These are phyloP conservation scores for Agriopis marginaria DNA, from an alignment of 2,888 invertebrate species.

Conservation along the genomic window DNA sequence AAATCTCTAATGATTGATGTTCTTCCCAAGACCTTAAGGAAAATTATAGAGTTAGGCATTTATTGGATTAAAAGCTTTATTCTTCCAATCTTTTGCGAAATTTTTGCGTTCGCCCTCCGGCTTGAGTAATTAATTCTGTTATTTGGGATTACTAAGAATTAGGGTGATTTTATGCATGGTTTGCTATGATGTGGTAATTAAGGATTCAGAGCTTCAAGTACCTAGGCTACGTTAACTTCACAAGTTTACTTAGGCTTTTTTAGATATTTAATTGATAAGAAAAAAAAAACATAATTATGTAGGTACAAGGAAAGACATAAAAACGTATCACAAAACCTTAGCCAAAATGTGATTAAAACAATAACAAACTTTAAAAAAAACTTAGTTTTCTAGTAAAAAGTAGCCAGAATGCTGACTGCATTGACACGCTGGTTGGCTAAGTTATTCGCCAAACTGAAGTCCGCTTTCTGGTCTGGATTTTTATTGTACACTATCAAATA, in stretches of 20 bases:
- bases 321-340: too few relatives aligned
- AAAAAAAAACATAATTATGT: too few relatives aligned
- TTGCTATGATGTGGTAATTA: conserved; percentile 55
- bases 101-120: conserved; percentile 56
- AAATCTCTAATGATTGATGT: conserved; percentile 73
- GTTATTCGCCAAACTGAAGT: too few relatives aligned
- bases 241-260: neutral
- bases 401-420: too few relatives aligned
- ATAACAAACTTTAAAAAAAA: too few relatives aligned
- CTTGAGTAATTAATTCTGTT: conserved; percentile 72
- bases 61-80: conserved; percentile 71
- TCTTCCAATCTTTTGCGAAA: conserved; percentile 62
- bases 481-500: too few relatives aligned
- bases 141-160: conserved; percentile 64
- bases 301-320: too few relatives aligned
- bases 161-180: conserved; percentile 54
- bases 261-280: neutral
- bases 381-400: too few relatives aligned
- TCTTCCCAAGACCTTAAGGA: conserved; percentile 50
- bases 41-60: conserved; percentile 68
- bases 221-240: neutral
- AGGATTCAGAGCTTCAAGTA: conserved; percentile 32
- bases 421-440: too few relatives aligned
- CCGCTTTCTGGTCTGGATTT: too few relatives aligned
- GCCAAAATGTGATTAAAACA: too few relatives aligned